Base-by-base conservation (phyloP, 35 echinoderm and acorn worm genomes). In the Patiria miniata region DNA sequence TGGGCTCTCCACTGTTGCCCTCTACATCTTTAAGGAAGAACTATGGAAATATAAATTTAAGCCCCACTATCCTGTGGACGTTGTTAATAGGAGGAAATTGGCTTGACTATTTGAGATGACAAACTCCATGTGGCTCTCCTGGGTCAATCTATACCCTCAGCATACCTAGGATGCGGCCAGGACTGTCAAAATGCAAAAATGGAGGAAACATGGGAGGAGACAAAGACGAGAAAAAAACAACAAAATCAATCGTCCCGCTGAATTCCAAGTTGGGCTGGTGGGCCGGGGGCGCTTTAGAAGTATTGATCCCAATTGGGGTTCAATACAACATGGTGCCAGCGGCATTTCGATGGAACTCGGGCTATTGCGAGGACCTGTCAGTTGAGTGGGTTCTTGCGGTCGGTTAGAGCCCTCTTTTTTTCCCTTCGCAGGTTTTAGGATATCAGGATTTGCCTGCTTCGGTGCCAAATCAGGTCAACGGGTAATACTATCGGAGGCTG, bases 271-370 rank as follows among this genome's bases (percentile, higher is more conserved):
- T 16, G 65, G 65, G 26, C 26, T 73, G 65, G 65, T 73, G 7
- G 26, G 65, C 65, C 26, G 21, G 65, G 26, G 29, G 26, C 34
- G 0, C 65, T 73, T 73, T 73, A 73, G 65, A 32, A 23, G 65
- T 73, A 73, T 73, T 73, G 65, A 73, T 73, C 65, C 65, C 65
- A 30, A 32, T n/a, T n/a, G n/a, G 0, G 65, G 34, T 34, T 73
- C 34, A 73, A 73, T 73, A 73, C 26, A 73, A 73, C 65, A 73
- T 34, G 65, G 26, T 73, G 65, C 65, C 34, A 34, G 10, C 0
- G 65, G 65, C 65, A 36, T 34, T 32, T 34, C 3, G 65, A 14
- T 32, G 26, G 30, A 23, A 26, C 34, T 73, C 14, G 34, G 65
- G 65, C 22, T 32, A 26, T 23, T 1, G 65, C 18, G n/a, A n/a